Evolutionary conservation across 1,140 invertebrate species (phyloP), one percentile per base, ranked within the genome.

Genomic region (Brachionus calyciflorus): DNA sequence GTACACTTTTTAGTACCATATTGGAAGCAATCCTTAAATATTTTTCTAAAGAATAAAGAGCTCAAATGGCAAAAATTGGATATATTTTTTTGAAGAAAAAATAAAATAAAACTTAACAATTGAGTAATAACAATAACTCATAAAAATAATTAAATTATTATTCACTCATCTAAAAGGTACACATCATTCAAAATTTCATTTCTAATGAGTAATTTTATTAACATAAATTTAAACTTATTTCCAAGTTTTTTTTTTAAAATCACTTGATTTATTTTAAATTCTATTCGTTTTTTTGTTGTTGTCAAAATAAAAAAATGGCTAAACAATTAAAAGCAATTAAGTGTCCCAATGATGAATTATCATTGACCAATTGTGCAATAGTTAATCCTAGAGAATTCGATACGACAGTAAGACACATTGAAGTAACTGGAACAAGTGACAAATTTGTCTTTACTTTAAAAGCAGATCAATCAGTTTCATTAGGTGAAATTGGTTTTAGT

Each of bases 321-420:
- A 73, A 73, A 33, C 49, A 41, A 40, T 37, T 94, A 88, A 92
- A 90, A 88, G 92, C 91, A 76, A 89, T 89, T n/a, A 92, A 91
- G 85, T 96, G 93, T 87, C 93, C 95, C 19, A 92, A 92, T 69
- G 94, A 98, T 82, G 92, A 95, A 80, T 86, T 98, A 19, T 93
- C 93, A 33, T 86, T 93, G 28, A 92, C 92, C 19, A 98, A 98
- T 84, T 93, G 92, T 86, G 94, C 92, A 37, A 90, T 96, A 77
- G 89, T 94, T 40, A 92, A 92, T 85, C 88, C 88, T 53, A 87
- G 87, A 81, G 94, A 96, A 84, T 94, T 95, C 86, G 88, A 90
- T 53, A 76, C 78, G 24, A n/a, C n/a, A n/a, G 40, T 55, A 81
- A 96, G 94, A 81, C 91, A 96, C 86, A 88, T 95, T 49, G 90